Base-by-base conservation (phyloP, 2,888 invertebrate genomes). In the Spodoptera littoralis region DNA sequence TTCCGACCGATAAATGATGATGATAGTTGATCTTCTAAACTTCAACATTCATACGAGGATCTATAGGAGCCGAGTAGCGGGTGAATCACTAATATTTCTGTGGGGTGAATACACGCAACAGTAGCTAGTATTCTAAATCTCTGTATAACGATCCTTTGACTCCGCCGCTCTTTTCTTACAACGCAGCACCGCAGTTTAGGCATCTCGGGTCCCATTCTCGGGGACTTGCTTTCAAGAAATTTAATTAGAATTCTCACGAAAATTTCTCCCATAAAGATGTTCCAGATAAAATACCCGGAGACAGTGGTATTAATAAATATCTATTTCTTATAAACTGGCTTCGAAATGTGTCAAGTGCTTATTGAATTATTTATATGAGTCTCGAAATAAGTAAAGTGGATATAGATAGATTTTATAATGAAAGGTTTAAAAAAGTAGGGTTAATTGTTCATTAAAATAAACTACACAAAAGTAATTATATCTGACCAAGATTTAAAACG, bases 241-340 rank as follows among this genome's bases (percentile, higher is more conserved):
- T 92, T 92, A 91, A 92, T 92, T 92, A 91, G 87, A 90, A 87
- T 88, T 88, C 88, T 84, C 81, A 77, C 85, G 84, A 85, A 91
- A 90, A 88, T 89, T 88, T 85, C 81, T 77, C 74, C 85, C 85
- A 89, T 91, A 91, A 90, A 91, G 89, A 92, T 90, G 86, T 83
- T 84, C 74, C 81, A 48, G 88, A 90, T 90, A 91, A 90, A 89
- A 88, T 86, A 86, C 81, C 83, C 60, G 42, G 24, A 18, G 54
- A 48, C 45, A 12, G 52, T 42, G 52, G 51, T 61, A 46, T 69
- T 80, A 76, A 72, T 63, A 70, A 70, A 76, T 62, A 76, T 49
- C 13, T 47, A 44, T n/a, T 44, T 46, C 42, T 47, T 27, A 8
- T 54, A 56, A 48, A 48, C 46, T 18, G 27, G 13, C 24, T 11